Base-by-base conservation (phyloP, 2,113 vertebrate species). In the Danionella cerebrum region DNA sequence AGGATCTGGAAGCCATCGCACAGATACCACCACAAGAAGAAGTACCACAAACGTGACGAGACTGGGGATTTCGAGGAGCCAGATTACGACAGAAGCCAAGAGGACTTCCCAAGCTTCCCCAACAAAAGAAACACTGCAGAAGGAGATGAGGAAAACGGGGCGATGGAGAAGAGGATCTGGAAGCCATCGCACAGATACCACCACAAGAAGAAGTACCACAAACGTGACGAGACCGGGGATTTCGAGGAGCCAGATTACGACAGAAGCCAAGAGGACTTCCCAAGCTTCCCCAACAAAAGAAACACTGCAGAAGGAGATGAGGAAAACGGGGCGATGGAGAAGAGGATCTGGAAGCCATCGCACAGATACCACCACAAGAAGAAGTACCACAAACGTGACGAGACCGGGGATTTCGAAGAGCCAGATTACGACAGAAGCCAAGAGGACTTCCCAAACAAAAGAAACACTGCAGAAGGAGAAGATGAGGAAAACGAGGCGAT, bases 301-400 rank as follows among this genome's bases (percentile, higher is more conserved):
- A n/a, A n/a, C n/a, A n/a, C n/a, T n/a, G n/a, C n/a, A n/a, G n/a
- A n/a, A n/a, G n/a, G n/a, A n/a, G 29, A 65, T 5, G 42, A 65
- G 12, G 38, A 69, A 11, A 57, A 13, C 0, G 18, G 48, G 6
- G 53, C 29, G 4, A 53, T 52, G 35, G 44, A 67, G 67, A 65
- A 69, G 52, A 70, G 72, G 0, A 51, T 73, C 3, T 84, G 80
- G 84, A 86, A 81, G 29, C 82, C 83, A 2, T 69, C 70, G 4
- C 82, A 80, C 19, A 50, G 76, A 18, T 80, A 84, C 60, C 74
- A 80, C 41, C 70, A 82, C 8, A 84, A 84, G 25, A 83, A 72
- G 53, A 38, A 29, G 33, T 80, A 72, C 9, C 78, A 82, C 65
- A 81, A 80, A 42, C 73, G 78, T 2, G 82, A 69, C 7, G 80